Base-by-base conservation (phyloP, 64 coral and sea anemone species). In the Catalaphyllia jardinei region DNA sequence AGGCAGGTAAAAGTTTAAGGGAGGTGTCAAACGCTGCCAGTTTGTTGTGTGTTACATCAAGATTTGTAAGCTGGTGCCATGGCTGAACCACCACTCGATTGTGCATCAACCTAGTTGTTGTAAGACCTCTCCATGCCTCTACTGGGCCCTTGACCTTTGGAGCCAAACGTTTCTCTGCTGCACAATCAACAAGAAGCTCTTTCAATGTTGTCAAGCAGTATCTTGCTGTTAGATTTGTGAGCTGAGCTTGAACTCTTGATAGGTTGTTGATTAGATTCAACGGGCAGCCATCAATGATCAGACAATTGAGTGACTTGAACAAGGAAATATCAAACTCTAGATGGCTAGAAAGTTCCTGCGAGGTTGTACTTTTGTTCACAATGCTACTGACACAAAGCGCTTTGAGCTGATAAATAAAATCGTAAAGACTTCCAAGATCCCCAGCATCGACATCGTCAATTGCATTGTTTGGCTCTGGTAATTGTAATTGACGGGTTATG, bases 251-350 rank as follows among this genome's bases (percentile, higher is more conserved):
- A 16, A 97, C 51, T 64, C 76, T 60, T 62, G 91, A 79, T 13
- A 97, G 59, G 31, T 89, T 89, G 35, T 89, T 88, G 20, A 97
- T 87, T 18, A 97, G 61, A 65, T 25, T 78, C 49, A 97, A 88
- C 10, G 92, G 95, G 71, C 92, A 89, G 73, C 91, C 92, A 55
- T 93, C 84, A 25, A 97, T 67, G 35, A 76, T 80, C 25, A 97
- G 75, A 72, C 83, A 79, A 30, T 67, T 97, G n/a, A 99, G 57
- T 28, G 91, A 88, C 91, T 93, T 99, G 38, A 99, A 99, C 77
- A 99, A 93, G 9, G 97, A 99, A 39, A 95, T 86, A 69, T 99
- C 97, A 95, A 99, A 99, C 59, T 95, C 97, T 22, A 95, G 57
- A 60, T 99, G 94, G 29, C 74, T 93, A 39, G 85, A 84, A 64